Percentiles rank a stretch among this genome's conserved stretches.
Conservation (phyloP, 2,113 vertebrate species). For the Microcebus lehilahytsara region DNA sequence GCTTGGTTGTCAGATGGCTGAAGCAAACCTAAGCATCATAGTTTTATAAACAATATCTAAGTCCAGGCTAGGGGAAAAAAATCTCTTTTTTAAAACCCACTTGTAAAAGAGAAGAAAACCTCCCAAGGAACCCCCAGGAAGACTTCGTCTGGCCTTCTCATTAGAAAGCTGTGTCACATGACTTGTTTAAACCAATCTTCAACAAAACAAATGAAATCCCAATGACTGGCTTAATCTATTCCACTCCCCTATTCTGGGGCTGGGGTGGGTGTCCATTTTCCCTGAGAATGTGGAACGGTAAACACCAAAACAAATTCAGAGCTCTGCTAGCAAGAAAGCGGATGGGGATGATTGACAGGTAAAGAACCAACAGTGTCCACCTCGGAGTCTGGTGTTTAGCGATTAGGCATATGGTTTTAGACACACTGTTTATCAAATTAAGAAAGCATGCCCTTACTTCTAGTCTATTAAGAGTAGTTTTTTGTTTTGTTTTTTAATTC, state of each 20-base stretch:
- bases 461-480: neutral
- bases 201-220: neutral
- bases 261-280: neutral
- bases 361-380: neutral
- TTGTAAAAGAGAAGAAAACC: neutral
- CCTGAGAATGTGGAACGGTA: neutral
- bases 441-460: neutral
- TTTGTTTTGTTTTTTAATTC: neutral
- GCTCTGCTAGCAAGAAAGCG: neutral
- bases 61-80: neutral
- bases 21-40: neutral
- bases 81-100: neutral
- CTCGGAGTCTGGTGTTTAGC: neutral
- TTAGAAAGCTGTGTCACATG: neutral
- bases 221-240: neutral
- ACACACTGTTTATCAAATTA: neutral
- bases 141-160: neutral
- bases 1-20: neutral
- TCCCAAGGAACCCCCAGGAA: neutral
- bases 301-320: neutral
- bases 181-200: neutral
- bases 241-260: neutral
- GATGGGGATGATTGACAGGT: accelerated
- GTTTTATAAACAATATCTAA: neutral
- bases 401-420: neutral